Evolutionary conservation across 2,797 vertebrate species (phyloP).

Genomic region (Lagorchestes hirsutus): DNA sequence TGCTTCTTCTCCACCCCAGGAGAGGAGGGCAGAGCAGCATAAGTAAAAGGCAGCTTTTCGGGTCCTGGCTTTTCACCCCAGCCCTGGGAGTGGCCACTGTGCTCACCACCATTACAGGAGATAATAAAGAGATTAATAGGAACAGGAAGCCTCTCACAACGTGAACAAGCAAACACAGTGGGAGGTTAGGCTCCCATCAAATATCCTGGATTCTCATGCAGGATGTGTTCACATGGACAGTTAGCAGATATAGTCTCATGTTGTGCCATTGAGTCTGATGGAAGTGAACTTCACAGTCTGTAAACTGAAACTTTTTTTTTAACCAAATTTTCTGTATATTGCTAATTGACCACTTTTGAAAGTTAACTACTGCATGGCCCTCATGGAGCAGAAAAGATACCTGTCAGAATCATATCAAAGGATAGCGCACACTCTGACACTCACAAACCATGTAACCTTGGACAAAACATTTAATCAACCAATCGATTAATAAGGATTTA

Average conservation of each 20-base stretch:
- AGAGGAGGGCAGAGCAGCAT: neutral
- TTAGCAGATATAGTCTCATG: neutral
- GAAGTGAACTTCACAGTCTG: neutral
- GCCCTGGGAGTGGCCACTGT: conserved; percentile 10
- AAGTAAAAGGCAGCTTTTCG: neutral
- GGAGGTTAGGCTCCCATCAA: neutral
- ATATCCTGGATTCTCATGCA: neutral
- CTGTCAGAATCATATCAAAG: neutral
- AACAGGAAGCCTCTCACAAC: neutral
- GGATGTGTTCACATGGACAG: neutral
- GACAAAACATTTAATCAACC: neutral
- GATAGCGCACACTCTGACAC: neutral
- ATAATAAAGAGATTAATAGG: conserved; percentile 12
- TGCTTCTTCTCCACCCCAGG: neutral
- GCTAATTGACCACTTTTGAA: neutral
- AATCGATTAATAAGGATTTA: neutral
- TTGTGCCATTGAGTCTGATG: neutral
- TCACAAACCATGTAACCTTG: neutral
- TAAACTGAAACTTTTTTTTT: neutral
- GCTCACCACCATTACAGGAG: neutral
- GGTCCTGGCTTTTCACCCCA: neutral
- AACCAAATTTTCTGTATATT: neutral
- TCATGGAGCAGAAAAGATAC: neutral
- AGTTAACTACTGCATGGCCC: neutral
- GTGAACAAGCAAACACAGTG: neutral